phyloP scores from a whole-genome alignment of 2,113 vertebrate species.

The Campylomormyrus tamandua region DNA sequence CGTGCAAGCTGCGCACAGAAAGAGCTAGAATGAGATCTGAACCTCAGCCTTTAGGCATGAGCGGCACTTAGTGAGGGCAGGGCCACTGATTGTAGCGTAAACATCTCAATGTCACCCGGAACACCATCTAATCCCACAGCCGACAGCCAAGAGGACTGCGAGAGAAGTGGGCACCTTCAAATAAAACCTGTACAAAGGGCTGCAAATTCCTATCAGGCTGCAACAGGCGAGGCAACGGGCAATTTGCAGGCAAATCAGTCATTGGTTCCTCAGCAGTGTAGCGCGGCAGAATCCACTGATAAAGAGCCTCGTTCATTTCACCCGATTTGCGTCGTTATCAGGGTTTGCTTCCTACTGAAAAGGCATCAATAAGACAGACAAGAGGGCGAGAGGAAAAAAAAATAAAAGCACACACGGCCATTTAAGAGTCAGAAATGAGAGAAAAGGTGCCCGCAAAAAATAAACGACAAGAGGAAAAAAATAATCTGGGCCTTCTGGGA shows the following conservation, averaged over 20 bases:
- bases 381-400: not conserved
- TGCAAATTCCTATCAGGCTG: constrained; percentile 1
- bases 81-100: not conserved
- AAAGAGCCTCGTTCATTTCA: constrained; percentile 20
- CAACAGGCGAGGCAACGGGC: not conserved
- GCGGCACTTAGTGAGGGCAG: not conserved
- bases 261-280: not conserved
- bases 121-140: not conserved
- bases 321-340: constrained; percentile 9
- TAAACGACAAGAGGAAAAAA: not conserved
- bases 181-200: constrained; percentile 1
- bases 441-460: not conserved
- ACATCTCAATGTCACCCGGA: not conserved
- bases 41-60: not conserved
- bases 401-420: not conserved
- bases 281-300: constrained; percentile 30
- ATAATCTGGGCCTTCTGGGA: not conserved
- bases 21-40: not conserved
- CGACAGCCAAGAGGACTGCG: not conserved
- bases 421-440: not conserved
- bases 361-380: constrained; percentile 11
- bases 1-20: not conserved
- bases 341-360: not conserved
- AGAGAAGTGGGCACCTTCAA: not conserved
- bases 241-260: constrained; percentile 12